These are phyloP conservation scores for Zaprionus nigranus DNA, from an alignment of 1,140 invertebrate species.

Conservation along the genomic window DNA sequence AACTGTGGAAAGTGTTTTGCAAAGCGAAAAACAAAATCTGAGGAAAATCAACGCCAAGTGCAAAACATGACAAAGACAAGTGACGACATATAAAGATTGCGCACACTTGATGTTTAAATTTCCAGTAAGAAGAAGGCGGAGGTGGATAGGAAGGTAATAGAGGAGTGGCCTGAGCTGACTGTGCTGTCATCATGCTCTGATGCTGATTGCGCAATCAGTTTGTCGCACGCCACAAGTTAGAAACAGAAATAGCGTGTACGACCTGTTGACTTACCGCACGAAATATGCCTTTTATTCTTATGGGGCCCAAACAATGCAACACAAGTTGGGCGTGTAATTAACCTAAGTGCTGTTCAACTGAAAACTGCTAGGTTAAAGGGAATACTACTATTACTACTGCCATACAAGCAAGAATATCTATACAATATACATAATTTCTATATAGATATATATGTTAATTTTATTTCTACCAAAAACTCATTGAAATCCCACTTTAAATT, in stretches of 20 bases:
- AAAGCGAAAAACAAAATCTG: conserved; percentile 8
- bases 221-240: conserved; percentile 4
- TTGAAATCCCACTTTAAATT: neutral
- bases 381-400: neutral
- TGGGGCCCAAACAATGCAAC: neutral
- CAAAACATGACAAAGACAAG: conserved; percentile 45
- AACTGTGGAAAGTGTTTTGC: conserved; percentile 42
- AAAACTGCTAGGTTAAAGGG: neutral
- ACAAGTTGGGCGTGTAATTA: conserved; percentile 30
- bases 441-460: neutral
- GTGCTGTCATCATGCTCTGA: conserved; percentile 37
- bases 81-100: conserved; percentile 36
- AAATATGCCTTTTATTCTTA: conserved; percentile 9
- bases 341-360: conserved; percentile 26
- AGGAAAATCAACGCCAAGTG: conserved; percentile 22
- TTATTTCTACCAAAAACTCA: neutral
- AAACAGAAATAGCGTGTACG: conserved; percentile 35
- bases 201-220: conserved; percentile 50
- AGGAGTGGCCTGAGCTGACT: conserved; percentile 4
- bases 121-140: neutral
- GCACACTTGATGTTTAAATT: conserved; percentile 39
- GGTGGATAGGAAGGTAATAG: neutral
- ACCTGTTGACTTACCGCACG: conserved; percentile 40
- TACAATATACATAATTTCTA: no score
- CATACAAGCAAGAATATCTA: no score